Base-by-base conservation (phyloP, 2,113 vertebrate genomes). In the Oryzias woworae region DNA sequence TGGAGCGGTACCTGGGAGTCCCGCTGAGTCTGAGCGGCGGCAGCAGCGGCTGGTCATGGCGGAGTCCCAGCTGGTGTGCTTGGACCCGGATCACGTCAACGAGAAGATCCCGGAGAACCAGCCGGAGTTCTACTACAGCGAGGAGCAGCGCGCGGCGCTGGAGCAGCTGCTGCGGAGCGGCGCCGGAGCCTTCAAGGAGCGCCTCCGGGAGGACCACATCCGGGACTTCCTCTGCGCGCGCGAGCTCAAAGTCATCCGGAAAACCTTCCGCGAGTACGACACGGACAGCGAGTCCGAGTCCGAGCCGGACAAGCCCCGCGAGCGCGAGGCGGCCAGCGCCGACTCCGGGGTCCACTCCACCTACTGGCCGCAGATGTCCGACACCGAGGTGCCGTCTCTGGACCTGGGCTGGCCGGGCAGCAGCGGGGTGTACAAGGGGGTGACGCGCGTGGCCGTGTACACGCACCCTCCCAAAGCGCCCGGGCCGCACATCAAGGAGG, bases 291-390 rank as follows among this genome's bases (percentile, higher is more conserved):
- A 89, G 52, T 55, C 78, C 2, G 90, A 93, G 53, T 23, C 75
- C n/a, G 78, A 71, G 31, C 65, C 43, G 0, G 88, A 85, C 62
- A 88, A 77, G 45, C 16, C 73, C 78, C 80, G 75, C 18, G 83
- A 42, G 36, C 80, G 75, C 18, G 83, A 42, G 36, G 80, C 84
- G 12, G 62, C 82, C 55, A 71, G 81, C 66, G 81, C 88, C 18
- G 82, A 93, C 26, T 91, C 87, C 3, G 69, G 87, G 16, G 91
- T 92, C 0, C 91, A 93, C 69, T 88, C 93, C 50, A 95, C 95
- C 45, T 99, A 99, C 81, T 98, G 95, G 95, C 97, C 97, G 0
- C 89, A 95, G 75, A 90, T 92, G 85, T 97, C 96, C 0, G 97
- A 98, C 89, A 96, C 94, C 0, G 94, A 96, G 87, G 90, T 95